Evolutionary conservation across 2,888 invertebrate genomes (phyloP), one percentile per base, ranked within the genome.

Genomic region (Meteorus colon): DNA sequence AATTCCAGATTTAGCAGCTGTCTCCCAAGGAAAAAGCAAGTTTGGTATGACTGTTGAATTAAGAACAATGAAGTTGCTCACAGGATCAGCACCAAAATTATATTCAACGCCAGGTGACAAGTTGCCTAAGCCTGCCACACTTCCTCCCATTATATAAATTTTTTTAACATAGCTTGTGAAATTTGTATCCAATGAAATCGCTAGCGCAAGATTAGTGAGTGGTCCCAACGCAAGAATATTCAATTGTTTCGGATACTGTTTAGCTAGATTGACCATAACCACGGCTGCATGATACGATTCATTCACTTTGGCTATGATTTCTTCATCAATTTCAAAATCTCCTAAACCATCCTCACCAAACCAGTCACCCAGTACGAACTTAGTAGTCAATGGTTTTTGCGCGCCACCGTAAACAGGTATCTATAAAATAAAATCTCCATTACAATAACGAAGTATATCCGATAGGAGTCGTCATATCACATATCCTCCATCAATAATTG

Each of bases 1-100:
- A 34, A 87, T 82, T 5, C 80, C 2, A 16, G 78, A 48, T 1
- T 79, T 66, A 0, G 70, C 0, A 1, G 73, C 73, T 14, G 90
- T 87, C 77, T 93, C 93, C 92, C 91, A 92, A 0, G 92, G 91
- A 1, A 91, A 80, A 10, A 93, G 77, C 10, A 87, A 86, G 60
- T 90, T 86, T 0, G 90, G 90, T 70, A 86, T 77, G 8, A 41
- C 62, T 0, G 78, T 83, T 4, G 79, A 88, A 85, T 90, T 89
- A 10, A 93, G 84, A 1, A 92, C 91, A 31, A 93, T 90, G 48
- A 88, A 87, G 31, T 92, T 92, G 3, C 93, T 91, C 80, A 93
- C 92, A 0, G 93, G 92, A 84, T 94, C 93, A 74, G 86, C 86
- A 68, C 85, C 83, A 81, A 93, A 93, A 85, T 94, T 94, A 83